Evolutionary conservation across 2,113 vertebrate genomes (phyloP).

Genomic region (Ahaetulla prasina): DNA sequence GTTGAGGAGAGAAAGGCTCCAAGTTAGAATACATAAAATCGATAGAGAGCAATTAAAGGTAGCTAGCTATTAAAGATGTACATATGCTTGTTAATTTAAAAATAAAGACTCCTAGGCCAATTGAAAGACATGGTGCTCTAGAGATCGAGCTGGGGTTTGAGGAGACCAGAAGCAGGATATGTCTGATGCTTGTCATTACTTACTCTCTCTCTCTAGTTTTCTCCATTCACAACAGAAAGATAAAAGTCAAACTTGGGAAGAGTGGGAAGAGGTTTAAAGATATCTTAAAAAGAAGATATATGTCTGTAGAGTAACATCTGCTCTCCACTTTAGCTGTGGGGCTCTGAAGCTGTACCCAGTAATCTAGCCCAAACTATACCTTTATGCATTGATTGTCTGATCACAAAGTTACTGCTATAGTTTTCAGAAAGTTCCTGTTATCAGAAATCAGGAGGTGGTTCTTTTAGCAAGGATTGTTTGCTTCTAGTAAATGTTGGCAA

Average conservation of each 20-base stretch:
- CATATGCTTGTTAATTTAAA: background rate
- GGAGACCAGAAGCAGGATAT: background rate
- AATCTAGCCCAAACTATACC: background rate
- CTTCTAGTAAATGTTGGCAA: background rate
- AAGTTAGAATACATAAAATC: background rate
- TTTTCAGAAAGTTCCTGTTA: background rate
- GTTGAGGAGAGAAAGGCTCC: slow-evolving; percentile 4
- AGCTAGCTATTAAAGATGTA: background rate
- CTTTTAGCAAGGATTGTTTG: background rate
- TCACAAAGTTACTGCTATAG: background rate
- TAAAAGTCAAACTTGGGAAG: background rate
- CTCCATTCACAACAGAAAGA: background rate
- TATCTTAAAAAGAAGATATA: background rate
- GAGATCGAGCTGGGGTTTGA: background rate
- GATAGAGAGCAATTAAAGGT: background rate
- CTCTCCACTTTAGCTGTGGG: background rate
- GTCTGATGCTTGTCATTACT: background rate
- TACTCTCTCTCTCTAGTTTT: background rate
- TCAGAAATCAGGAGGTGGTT: background rate
- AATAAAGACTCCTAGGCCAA: background rate
- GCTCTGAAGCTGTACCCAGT: background rate
- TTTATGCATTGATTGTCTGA: background rate
- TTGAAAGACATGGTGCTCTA: background rate
- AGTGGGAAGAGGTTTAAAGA: background rate
- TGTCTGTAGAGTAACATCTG: background rate